phyloP scores from a whole-genome alignment of 2,797 vertebrate species.

The Halcyon badia region DNA sequence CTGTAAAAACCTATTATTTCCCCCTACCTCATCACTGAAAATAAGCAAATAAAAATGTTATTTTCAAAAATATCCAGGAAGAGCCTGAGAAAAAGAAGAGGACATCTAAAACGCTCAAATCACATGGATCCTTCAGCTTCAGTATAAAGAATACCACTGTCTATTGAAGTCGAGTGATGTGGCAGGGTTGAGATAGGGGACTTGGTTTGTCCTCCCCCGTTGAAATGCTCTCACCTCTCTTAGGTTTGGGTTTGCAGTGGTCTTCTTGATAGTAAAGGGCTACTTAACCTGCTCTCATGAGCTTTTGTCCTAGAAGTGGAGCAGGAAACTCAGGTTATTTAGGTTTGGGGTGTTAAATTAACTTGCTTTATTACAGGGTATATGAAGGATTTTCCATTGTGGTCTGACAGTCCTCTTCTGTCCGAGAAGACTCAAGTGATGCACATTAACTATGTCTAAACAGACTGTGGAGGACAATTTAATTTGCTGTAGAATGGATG shows the following conservation, averaged over 20 bases:
- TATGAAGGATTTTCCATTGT: not conserved
- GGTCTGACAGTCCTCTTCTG: not conserved
- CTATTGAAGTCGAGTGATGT: not conserved
- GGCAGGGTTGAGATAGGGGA: not conserved
- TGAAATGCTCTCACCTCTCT: not conserved
- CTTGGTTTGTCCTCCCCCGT: not conserved
- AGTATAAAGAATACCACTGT: not conserved
- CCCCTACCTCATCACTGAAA: not conserved
- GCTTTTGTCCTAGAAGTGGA: not conserved
- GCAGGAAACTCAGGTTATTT: not conserved
- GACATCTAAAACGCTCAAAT: not conserved
- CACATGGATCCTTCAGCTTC: not conserved
- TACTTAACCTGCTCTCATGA: not conserved
- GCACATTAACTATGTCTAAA: slow-evolving; percentile 8
- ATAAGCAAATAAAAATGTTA: not conserved
- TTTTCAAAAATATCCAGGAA: not conserved
- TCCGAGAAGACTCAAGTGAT: slow-evolving; percentile 26
- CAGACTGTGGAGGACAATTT: not conserved
- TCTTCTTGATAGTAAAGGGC: not conserved
- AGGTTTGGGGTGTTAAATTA: slow-evolving; percentile 29
- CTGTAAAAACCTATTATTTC: not conserved
- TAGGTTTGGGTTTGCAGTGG: not conserved
- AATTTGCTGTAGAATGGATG: slow-evolving; percentile 25
- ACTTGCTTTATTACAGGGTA: slow-evolving; percentile 22
- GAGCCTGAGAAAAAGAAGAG: not conserved